Conservation (phyloP, 2,888 invertebrate species). For the Philhelius pedissequus region DNA sequence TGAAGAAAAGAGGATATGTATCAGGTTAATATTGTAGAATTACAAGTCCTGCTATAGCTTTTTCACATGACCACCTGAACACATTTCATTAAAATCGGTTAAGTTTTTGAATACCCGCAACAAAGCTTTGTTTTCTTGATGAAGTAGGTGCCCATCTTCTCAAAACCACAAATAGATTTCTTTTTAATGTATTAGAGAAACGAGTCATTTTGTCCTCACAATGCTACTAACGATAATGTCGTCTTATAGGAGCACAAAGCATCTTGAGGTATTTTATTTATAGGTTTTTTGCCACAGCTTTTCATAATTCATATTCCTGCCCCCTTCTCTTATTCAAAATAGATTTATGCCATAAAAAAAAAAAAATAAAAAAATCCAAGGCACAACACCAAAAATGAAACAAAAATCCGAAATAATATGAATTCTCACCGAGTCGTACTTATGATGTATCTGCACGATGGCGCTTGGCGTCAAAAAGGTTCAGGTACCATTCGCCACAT, state of each 20-base stretch:
- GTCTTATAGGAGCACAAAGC: not conserved
- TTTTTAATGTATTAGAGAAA: too few relatives aligned
- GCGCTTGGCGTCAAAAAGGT: not conserved
- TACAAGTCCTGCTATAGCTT: too few relatives aligned
- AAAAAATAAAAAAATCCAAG: not conserved
- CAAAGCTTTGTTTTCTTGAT: too few relatives aligned
- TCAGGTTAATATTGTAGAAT: too few relatives aligned
- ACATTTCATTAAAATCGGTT: too few relatives aligned
- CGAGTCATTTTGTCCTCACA: not conserved
- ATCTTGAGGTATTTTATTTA: slow-evolving; percentile 10
- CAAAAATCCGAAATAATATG: slow-evolving; percentile 43
- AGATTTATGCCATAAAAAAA: slow-evolving; percentile 51
- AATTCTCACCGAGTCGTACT: slow-evolving; percentile 30
- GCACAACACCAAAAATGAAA: slow-evolving; percentile 23
- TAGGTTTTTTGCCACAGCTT: slow-evolving; percentile 15
- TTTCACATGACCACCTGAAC: too few relatives aligned
- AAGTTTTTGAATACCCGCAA: too few relatives aligned
- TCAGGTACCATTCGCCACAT: slow-evolving; percentile 3
- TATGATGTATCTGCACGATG: slow-evolving; percentile 1
- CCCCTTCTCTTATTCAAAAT: slow-evolving; percentile 45
- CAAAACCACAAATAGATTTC: too few relatives aligned
- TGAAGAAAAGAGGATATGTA: too few relatives aligned
- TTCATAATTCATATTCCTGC: not conserved
- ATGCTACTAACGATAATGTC: not conserved
- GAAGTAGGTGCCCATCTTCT: too few relatives aligned